Evolutionary conservation across 2,113 vertebrate genomes (phyloP), one percentile per base, ranked within the genome.

Genomic region (Coryphaenoides rupestris): DNA sequence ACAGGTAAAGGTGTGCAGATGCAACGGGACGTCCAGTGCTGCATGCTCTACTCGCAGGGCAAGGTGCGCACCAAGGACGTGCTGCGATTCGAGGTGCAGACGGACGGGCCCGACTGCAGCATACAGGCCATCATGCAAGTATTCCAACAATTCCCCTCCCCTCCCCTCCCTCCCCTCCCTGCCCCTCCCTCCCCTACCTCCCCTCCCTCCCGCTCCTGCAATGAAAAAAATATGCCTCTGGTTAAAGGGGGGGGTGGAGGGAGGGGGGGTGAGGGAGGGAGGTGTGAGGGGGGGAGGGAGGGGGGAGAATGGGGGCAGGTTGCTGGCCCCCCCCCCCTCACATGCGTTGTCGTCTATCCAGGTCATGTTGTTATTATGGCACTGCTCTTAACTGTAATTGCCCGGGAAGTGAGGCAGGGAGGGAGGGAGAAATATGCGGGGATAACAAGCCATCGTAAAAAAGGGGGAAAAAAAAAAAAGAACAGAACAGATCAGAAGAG

Each of bases 51-150:
- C 85, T 92, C 91, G 53, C 82, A 90, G 58, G 90, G 85, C 62
- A 91, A 90, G 74, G 88, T 92, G 77, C 89, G 91, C 62, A 89
- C 89, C 81, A 92, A 91, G 85, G 91, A 92, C 45, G 88, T 92
- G 75, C 60, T 91, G 69, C 88, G 86, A 69, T 92, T 90, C 63
- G 91, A 92, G 79, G 82, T 88, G 82, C 91, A 92, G 89, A 91
- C 87, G 0, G 90, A 90, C 76, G 91, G 91, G 72, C 91, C 89
- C 5, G 89, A 92, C 86, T 92, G 91, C 90, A 92, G 88, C 78
- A 92, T 92, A 90, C 87, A 84, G 83, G 91, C 91, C 63, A 88
- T 91, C 87, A 90, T 92, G 90, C 86, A 90, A 92, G 91, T 91
- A 91, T 90, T 90, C 69, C 83, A 87, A 79, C 74, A 81, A 85